These are phyloP conservation scores for Procambarus clarkii DNA, from an alignment of 1,140 invertebrate genomes.

Conservation along the genomic window DNA sequence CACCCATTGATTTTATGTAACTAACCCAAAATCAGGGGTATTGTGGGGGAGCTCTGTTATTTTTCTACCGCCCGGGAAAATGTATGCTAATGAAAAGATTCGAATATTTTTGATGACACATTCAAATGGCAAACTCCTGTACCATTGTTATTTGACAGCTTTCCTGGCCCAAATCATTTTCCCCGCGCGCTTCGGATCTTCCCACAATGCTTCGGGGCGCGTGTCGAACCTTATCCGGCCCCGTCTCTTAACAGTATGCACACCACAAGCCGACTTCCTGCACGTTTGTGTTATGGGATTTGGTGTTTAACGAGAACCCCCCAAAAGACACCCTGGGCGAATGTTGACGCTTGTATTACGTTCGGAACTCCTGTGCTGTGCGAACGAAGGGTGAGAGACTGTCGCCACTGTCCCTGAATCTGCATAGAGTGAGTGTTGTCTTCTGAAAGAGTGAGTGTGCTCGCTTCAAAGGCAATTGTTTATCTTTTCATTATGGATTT, in stretches of 20 bases:
- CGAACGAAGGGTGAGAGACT: constrained; percentile 31
- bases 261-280: too few relatives aligned
- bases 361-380: neutral
- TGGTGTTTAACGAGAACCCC: too few relatives aligned
- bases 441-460: constrained; percentile 65
- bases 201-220: constrained; percentile 13
- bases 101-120: constrained; percentile 70
- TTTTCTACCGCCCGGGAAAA: constrained; percentile 46
- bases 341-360: neutral
- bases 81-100: constrained; percentile 69
- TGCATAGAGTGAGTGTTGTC: constrained; percentile 67
- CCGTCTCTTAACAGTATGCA: too few relatives aligned
- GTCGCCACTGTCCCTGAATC: constrained; percentile 2
- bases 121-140: constrained; percentile 70
- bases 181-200: neutral
- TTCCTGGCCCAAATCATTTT: constrained; percentile 23
- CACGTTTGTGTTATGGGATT: too few relatives aligned
- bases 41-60: constrained; percentile 20
- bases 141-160: constrained; percentile 66
- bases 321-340: neutral
- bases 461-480: constrained; percentile 68
- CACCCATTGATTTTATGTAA: constrained; percentile 26
- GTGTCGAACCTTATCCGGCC: neutral
- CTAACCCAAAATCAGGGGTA: constrained; percentile 45
- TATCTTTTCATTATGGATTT: constrained; percentile 70